Evolutionary conservation across 2,797 vertebrate genomes (phyloP), one percentile per base, ranked within the genome.

Genomic region (Streptopelia turtur): DNA sequence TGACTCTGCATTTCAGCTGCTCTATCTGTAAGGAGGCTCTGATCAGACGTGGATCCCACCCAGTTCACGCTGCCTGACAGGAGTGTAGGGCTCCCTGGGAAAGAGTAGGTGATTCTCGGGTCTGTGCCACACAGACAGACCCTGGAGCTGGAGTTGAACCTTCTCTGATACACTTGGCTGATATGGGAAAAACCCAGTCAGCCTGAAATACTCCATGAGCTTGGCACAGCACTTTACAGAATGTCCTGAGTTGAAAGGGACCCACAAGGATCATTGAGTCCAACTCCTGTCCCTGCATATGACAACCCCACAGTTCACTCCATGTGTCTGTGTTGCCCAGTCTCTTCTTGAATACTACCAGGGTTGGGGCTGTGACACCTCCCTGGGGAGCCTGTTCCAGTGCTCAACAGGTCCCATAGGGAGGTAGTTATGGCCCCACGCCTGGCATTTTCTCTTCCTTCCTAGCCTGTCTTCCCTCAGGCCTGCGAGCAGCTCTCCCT

Each of bases 61-160:
- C 2, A 2, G n/a, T 23, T 31, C 25, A 6, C 24, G 6, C 12
- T 60, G 35, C 77, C 45, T 28, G 60, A 27, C 30, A 60, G 53
- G 57, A 64, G 12, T 10, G 27, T 24, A 30, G 49, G 35, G 35
- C 63, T 53, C 18, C 35, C 21, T 60, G 30, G 35, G 21, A 87
- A 79, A 64, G 16, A 13, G 31, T 9, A 66, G 61, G 23, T 4
- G 2, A 57, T 61, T 13, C 12, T 6, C 0, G 0, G 33, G 9
- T 15, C 43, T 83, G n/a, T 53, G 24, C 33, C 53, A 45, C 30
- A 24, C 28, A 43, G 49, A 33, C 41, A 77, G 37, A 50, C 30
- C 49, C 16, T 52, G 45, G 13, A 69, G 23, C 22, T 80, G 50
- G 39, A 76, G 22, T 5, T 45, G 28, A 74, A 37, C 33, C 8